phyloP scores from a whole-genome alignment of 2,888 invertebrate species.

The Pseudanteris insignis region DNA sequence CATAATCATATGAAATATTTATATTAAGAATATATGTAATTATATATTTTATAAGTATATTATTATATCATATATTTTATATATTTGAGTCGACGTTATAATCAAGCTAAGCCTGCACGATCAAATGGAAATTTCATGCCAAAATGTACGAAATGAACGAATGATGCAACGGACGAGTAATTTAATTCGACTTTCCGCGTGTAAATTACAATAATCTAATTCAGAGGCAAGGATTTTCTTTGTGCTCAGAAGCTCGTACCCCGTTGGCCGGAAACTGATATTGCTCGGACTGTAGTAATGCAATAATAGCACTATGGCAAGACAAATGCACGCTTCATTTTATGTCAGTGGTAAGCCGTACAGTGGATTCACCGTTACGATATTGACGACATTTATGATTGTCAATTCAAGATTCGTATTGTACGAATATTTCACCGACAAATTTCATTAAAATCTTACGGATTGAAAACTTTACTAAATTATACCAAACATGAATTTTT shows the following conservation, averaged over 20 bases:
- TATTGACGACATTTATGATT: slow-evolving; percentile 41
- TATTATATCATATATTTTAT: too few species aligned
- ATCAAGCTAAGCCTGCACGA: too few species aligned
- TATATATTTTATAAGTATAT: too few species aligned
- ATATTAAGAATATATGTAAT: too few species aligned
- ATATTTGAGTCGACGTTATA: too few species aligned
- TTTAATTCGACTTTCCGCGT: slow-evolving; percentile 11
- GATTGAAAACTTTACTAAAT: too few species aligned
- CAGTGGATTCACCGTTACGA: slow-evolving; percentile 31
- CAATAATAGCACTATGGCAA: slow-evolving; percentile 36
- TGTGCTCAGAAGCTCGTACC: slow-evolving; percentile 9
- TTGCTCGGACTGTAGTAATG: slow-evolving; percentile 35
- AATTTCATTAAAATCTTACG: too few species aligned
- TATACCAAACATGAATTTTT: too few species aligned
- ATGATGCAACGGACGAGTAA: slow-evolving; percentile 6
- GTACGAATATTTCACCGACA: slow-evolving; percentile 25
- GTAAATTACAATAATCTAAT: slow-evolving; percentile 30
- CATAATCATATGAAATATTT: too few species aligned
- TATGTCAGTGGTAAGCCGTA: slow-evolving; percentile 35
- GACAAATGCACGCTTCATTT: slow-evolving; percentile 42
- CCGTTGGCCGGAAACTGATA: slow-evolving; percentile 24
- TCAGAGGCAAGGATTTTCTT: slow-evolving; percentile 18
- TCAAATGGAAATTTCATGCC: neutral
- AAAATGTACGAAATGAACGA: neutral
- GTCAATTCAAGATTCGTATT: slow-evolving; percentile 16